A percentile compares a stretch with the other conserved stretches of the same genome.
Evolutionary conservation across 1,140 invertebrate species (phyloP).

Genomic region (Panulirus ornatus): DNA sequence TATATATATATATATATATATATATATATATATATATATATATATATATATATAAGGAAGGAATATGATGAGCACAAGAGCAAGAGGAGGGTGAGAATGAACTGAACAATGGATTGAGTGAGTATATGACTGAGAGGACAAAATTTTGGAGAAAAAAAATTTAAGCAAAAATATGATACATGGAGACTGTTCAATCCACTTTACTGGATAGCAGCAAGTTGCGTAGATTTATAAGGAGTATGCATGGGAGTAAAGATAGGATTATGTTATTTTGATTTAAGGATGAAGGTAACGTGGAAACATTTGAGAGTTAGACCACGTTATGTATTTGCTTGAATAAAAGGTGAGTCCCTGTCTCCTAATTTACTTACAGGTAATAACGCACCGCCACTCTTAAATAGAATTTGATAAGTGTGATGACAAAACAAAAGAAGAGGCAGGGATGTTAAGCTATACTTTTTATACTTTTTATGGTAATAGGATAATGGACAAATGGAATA

Average conservation of each 20-base stretch:
- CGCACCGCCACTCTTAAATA: no score
- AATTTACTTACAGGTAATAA: no score
- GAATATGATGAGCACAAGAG: not conserved
- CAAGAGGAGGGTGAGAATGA: not conserved
- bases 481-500: no score
- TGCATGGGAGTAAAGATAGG: not conserved
- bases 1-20: no score
- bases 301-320: not conserved
- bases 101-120: not conserved
- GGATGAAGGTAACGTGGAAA: not conserved
- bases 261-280: not conserved
- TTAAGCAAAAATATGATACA: no score
- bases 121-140: not conserved
- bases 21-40: no score
- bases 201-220: not conserved
- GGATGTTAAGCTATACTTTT: no score
- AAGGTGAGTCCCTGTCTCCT: no score
- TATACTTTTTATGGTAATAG: no score
- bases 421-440: no score
- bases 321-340: not conserved
- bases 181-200: not conserved
- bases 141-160: not conserved
- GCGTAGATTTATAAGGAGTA: not conserved
- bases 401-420: no score
- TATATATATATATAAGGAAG: no score